phyloP scores from a whole-genome alignment of 2,113 vertebrate species.

The Centropus bengalensis region DNA sequence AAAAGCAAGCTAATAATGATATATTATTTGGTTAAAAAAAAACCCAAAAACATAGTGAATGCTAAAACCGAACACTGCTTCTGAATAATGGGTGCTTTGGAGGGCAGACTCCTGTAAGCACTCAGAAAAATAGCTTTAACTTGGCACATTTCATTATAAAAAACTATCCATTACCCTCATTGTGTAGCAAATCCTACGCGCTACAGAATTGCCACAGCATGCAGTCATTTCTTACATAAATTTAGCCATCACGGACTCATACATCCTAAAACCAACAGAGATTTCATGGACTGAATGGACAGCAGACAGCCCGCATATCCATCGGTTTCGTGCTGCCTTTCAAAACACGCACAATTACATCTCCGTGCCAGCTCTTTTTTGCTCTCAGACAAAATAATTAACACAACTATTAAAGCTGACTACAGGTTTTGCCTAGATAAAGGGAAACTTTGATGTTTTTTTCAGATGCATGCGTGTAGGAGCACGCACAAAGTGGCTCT shows the following conservation, averaged over 20 bases:
- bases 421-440: not conserved
- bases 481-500: not conserved
- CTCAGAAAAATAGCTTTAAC: not conserved
- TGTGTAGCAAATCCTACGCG: not conserved
- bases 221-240: not conserved
- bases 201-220: not conserved
- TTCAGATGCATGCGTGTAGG: not conserved
- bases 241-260: not conserved
- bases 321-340: not conserved
- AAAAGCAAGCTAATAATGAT: not conserved
- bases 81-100: not conserved
- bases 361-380: not conserved
- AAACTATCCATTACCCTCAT: not conserved
- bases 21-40: not conserved
- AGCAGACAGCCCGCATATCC: not conserved
- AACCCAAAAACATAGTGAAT: not conserved
- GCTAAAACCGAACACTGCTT: not conserved
- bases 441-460: not conserved
- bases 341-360: not conserved
- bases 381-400: constrained; percentile 48
- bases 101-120: not conserved
- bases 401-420: not conserved
- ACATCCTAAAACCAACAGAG: not conserved
- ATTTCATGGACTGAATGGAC: not conserved
- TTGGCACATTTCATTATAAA: not conserved